A percentile compares a stretch with the other conserved stretches of the same genome.
phyloP scores from a whole-genome alignment of 2,888 invertebrate species.

The Sarcophaga rosellei region DNA sequence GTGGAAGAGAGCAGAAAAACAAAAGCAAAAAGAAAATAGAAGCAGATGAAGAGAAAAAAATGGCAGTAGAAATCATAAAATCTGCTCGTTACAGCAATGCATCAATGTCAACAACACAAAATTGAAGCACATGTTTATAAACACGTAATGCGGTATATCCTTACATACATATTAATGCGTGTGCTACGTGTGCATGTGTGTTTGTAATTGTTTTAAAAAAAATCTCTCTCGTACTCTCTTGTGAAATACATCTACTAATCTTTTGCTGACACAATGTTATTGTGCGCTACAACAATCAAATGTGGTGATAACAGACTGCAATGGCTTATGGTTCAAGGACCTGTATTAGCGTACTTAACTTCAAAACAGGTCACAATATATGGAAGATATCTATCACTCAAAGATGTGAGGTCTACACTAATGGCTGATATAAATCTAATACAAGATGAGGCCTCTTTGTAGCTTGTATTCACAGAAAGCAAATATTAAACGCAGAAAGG shows the following conservation, averaged over 20 bases:
- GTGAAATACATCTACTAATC: constrained; percentile 59
- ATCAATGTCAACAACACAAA: constrained; percentile 66
- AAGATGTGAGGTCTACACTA: too few relatives aligned
- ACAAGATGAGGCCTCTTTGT: too few relatives aligned
- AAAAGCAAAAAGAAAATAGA: constrained; percentile 5
- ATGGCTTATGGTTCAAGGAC: too few relatives aligned
- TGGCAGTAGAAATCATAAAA: constrained; percentile 18
- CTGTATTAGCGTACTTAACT: too few relatives aligned
- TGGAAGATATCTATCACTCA: too few relatives aligned
- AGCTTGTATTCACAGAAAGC: too few relatives aligned
- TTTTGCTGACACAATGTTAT: constrained; percentile 61
- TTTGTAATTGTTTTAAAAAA: background rate
- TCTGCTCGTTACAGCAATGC: constrained; percentile 60
- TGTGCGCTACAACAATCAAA: too few relatives aligned
- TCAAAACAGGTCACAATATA: too few relatives aligned
- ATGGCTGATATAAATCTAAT: too few relatives aligned
- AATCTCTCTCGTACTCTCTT: constrained; percentile 27
- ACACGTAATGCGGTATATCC: background rate
- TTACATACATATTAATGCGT: background rate
- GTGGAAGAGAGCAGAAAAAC: constrained; percentile 1
- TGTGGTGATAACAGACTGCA: too few relatives aligned
- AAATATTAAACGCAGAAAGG: too few relatives aligned
- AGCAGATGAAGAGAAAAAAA: background rate
- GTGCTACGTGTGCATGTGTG: background rate
- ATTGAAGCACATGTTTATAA: constrained; percentile 4